Percentiles rank a stretch among this genome's conserved stretches.
Evolutionary conservation across 2,113 vertebrate genomes (phyloP).

Genomic region (Corythornis vintsioides): DNA sequence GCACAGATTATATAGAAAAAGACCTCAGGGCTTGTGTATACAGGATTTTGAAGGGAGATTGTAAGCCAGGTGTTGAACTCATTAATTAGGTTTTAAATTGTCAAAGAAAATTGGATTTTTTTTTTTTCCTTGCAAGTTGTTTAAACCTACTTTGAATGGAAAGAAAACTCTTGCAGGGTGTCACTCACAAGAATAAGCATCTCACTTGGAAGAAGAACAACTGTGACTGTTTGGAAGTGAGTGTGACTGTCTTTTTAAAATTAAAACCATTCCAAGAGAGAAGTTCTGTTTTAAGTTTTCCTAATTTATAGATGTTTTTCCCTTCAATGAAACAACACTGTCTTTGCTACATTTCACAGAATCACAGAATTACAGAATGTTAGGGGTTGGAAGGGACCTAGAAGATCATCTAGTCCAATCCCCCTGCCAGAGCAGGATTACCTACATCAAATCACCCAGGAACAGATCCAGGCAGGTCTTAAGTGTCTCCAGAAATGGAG

Average conservation of each 20-base stretch:
- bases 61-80: not conserved
- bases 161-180: not conserved
- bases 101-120: not conserved
- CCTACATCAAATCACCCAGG: too few relatives aligned
- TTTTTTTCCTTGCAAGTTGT: not conserved
- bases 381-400: too few relatives aligned
- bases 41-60: not conserved
- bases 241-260: not conserved
- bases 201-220: not conserved
- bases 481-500: too few relatives aligned
- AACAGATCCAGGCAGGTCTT: too few relatives aligned
- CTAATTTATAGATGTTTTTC: not conserved
- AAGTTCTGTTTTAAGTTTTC: not conserved
- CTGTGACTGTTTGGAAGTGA: not conserved
- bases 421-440: too few relatives aligned
- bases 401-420: too few relatives aligned
- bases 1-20: not conserved
- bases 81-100: not conserved
- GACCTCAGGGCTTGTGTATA: rapidly evolving
- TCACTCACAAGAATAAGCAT: not conserved
- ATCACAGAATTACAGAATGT: too few relatives aligned
- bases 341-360: not conserved
- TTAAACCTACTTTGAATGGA: not conserved
- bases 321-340: not conserved
- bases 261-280: not conserved